Evolutionary conservation across 2,113 vertebrate species (phyloP), one percentile per base, ranked within the genome.

Genomic region (Pyxicephalus adspersus): DNA sequence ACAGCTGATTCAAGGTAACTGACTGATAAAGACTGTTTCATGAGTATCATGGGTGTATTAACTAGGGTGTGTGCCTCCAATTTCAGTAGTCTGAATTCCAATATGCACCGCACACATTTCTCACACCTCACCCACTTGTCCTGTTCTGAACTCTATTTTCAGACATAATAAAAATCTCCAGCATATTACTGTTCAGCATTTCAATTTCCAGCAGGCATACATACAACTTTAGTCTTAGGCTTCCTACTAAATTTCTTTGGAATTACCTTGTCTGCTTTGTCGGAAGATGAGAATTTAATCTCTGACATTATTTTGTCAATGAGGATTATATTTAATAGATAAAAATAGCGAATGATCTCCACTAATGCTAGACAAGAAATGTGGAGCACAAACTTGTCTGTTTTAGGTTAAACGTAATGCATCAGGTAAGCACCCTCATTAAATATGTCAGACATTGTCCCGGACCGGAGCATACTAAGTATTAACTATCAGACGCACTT

Each of bases 41-140:
- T 64, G 51, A 55, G 61, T 75, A 82, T 64, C 63, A 64, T 82
- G 51, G 80, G 80, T 66, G 71, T 82, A 65, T 66, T 66, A 65
- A 5, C n/a, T 45, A 66, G 70, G 80, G 80, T 54, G 80, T 75
- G 80, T 75, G 28, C 34, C 5, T 73, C 13, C 22, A 80, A 23
- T 67, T 79, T 72, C 45, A 63, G 38, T 51, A 81, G 58, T 29
- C 61, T 82, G 80, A 75, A 72, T 82, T 71, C 58, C 58, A 54
- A 23, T 34, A 54, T 55, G 38, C 28, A 72, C 31, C 28, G 11
- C 19, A 50, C 28, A 17, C 20, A 26, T 45, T 74, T 82, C 80
- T 38, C 78, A 80, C 57, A 80, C 78, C 78, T 72, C 80, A 81
- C 80, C 70, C 63, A 75, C 8, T 72, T 72, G n/a, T 61, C 26